phyloP scores from a whole-genome alignment of 2,797 vertebrate genomes.

The Dendrocincla tyrannina region DNA sequence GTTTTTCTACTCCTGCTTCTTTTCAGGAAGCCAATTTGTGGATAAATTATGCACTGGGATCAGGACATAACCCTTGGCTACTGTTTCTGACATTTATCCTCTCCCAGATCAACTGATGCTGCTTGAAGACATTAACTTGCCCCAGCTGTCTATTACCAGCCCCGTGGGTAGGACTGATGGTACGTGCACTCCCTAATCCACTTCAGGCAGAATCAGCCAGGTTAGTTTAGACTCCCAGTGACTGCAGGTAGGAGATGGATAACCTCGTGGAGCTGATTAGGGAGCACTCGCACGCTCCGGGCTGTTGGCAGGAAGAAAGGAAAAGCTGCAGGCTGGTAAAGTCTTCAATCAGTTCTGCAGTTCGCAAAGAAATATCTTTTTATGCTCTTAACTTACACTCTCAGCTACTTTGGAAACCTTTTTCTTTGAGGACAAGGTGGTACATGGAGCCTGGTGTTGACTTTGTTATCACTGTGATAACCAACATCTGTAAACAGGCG shows the following conservation, averaged over 20 bases:
- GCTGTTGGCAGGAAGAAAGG: not conserved
- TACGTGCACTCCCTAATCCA: not conserved
- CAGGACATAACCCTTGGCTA: conserved; percentile 41
- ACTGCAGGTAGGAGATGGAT: conserved; percentile 34
- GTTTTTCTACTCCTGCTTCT: not conserved
- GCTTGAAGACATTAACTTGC: conserved; percentile 32
- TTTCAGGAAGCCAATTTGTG: conserved; percentile 7
- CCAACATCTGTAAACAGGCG: rapidly evolving
- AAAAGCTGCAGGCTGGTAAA: not conserved
- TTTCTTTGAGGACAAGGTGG: not conserved
- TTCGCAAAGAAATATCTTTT: not conserved
- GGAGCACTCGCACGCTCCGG: not conserved
- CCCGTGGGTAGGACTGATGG: not conserved
- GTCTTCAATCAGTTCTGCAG: not conserved
- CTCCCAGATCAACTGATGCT: conserved; percentile 38
- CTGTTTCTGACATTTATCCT: conserved; percentile 41
- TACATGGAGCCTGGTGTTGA: not conserved
- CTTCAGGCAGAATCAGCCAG: not conserved
- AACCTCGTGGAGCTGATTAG: not conserved
- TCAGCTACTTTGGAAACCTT: not conserved
- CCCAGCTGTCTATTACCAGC: not conserved
- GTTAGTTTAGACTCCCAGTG: not conserved
- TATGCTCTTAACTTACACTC: not conserved
- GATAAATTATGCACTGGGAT: not conserved
- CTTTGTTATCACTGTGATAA: not conserved